These are phyloP conservation scores for Cosmorhoe ocellata DNA, from an alignment of 2,888 invertebrate species.

Conservation along the genomic window DNA sequence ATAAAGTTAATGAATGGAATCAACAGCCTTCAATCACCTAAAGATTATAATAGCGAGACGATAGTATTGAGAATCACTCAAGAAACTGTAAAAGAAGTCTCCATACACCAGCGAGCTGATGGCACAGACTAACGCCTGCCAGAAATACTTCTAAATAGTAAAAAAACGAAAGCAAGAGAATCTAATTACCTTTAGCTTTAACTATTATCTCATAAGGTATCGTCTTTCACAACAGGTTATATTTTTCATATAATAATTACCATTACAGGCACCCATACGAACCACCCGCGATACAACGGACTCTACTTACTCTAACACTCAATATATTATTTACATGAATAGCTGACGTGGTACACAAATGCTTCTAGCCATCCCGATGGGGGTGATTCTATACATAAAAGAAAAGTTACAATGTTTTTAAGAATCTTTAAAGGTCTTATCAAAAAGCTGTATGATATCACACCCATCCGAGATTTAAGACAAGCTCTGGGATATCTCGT, in stretches of 20 bases:
- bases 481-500: constrained; percentile 9
- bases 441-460: neutral
- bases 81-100: constrained; percentile 19
- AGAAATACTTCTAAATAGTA: constrained; percentile 38
- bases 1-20: neutral
- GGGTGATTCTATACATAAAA: neutral
- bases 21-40: neutral
- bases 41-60: neutral
- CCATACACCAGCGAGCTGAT: constrained; percentile 32
- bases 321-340: constrained; percentile 65
- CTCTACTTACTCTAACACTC: constrained; percentile 65
- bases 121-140: constrained; percentile 28
- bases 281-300: constrained; percentile 44
- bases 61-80: neutral
- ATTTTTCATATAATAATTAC: constrained; percentile 53
- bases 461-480: neutral
- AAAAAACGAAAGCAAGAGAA: constrained; percentile 48
- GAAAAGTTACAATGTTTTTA: neutral
- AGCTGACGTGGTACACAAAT: constrained; percentile 10
- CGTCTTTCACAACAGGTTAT: constrained; percentile 78
- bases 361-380: neutral
- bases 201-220: constrained; percentile 73
- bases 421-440: neutral
- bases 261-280: constrained; percentile 55
- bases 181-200: constrained; percentile 62